Evolutionary conservation across 2,797 vertebrate genomes (phyloP).

Genomic region (Anniella stebbinsi): DNA sequence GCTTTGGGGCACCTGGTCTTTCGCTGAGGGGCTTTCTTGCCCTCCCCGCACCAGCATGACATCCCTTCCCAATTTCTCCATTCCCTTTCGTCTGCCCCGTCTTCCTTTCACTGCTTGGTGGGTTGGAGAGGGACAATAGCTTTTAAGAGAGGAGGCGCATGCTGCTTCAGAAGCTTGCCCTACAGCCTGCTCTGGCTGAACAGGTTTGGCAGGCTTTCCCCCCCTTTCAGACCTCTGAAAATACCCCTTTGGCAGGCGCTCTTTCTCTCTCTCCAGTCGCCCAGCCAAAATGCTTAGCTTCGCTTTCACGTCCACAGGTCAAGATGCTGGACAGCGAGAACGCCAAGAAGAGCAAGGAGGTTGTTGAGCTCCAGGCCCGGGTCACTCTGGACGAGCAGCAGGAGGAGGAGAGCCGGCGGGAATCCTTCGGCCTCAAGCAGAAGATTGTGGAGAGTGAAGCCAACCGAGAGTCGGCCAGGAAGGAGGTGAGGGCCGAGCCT

Average conservation of each 20-base stretch:
- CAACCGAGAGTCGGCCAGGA: slow-evolving; percentile 80
- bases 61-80: background rate
- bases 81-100: background rate
- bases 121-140: background rate
- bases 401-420: slow-evolving; percentile 87
- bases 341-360: slow-evolving; percentile 85
- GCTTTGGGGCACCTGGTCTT: background rate
- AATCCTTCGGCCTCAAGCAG: slow-evolving; percentile 85
- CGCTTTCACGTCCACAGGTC: slow-evolving; percentile 80
- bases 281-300: too few relatives aligned
- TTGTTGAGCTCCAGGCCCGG: slow-evolving; percentile 87
- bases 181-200: background rate
- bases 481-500: slow-evolving; percentile 82
- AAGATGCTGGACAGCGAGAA: slow-evolving; percentile 91
- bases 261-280: background rate
- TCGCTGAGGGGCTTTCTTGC: background rate
- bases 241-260: background rate
- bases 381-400: slow-evolving; percentile 87
- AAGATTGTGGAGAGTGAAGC: slow-evolving; percentile 86
- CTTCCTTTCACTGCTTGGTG: too few relatives aligned
- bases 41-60: background rate
- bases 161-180: too few relatives aligned
- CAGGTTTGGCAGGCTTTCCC: background rate
- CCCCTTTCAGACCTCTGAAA: background rate
- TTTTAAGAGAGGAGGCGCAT: background rate